Conservation (phyloP, 2,113 vertebrate genomes). For the Todiramphus chloris region DNA sequence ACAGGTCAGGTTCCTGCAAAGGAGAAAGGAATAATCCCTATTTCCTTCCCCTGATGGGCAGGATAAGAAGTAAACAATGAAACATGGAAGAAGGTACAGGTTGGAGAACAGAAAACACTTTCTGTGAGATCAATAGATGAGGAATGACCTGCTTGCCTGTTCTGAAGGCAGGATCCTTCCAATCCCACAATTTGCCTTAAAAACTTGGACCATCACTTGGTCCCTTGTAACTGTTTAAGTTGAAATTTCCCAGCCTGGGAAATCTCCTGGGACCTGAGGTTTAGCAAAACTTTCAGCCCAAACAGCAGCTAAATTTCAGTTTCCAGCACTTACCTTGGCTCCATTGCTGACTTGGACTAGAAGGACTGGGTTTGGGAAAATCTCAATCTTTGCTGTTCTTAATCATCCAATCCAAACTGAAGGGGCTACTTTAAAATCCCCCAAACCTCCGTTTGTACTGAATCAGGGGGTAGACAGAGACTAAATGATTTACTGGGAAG, state of each 20-base stretch:
- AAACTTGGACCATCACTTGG: background rate
- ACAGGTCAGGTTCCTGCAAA: rapidly evolving
- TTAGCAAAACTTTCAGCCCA: background rate
- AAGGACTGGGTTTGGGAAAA: background rate
- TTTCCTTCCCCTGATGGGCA: background rate
- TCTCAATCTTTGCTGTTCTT: background rate
- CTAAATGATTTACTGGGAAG: too few species aligned
- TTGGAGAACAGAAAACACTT: background rate
- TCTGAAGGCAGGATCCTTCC: background rate
- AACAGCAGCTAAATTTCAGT: background rate
- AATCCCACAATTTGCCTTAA: background rate
- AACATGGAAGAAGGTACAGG: background rate
- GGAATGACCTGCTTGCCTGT: background rate
- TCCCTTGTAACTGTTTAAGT: background rate
- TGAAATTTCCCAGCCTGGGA: background rate
- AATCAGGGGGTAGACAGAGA: too few species aligned
- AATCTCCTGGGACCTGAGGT: background rate
- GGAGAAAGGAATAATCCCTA: background rate
- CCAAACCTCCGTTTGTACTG: background rate
- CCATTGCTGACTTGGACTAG: background rate
- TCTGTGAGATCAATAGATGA: background rate
- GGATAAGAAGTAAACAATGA: background rate
- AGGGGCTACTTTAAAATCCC: background rate
- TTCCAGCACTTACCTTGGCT: background rate
- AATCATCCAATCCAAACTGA: background rate